Conservation (phyloP, 92 coral and sea anemone genomes). For the Heteractis magnifica region DNA sequence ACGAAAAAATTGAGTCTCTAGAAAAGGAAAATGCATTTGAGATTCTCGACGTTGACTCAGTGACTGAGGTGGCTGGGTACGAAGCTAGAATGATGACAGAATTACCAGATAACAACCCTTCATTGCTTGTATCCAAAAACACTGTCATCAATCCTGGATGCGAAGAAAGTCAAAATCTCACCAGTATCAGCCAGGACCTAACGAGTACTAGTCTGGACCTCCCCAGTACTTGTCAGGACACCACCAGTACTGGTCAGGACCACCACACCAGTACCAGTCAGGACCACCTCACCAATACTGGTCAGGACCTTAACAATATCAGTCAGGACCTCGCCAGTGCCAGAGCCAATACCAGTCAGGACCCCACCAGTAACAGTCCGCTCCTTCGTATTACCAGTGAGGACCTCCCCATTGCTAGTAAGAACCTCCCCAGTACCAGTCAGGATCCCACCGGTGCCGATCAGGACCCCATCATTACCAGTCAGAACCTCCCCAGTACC, state of each 20-base stretch:
- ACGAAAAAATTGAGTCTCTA: not conserved
- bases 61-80: not conserved
- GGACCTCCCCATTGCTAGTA: not conserved
- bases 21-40: slow-evolving; percentile 14
- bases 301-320: not conserved
- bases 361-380: not conserved
- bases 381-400: not conserved
- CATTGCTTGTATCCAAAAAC: not conserved
- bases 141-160: no score
- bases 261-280: not conserved
- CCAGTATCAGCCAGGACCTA: not conserved
- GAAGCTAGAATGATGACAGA: not conserved
- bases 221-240: not conserved
- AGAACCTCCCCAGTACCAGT: not conserved
- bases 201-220: not conserved
- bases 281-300: not conserved
- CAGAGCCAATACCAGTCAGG: not conserved
- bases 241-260: not conserved
- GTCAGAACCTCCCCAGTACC: no score
- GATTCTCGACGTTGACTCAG: not conserved
- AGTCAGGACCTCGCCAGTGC: not conserved
- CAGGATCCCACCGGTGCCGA: not conserved
- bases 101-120: not conserved
- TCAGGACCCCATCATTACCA: no score
- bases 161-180: not conserved